Conservation (phyloP, 2,113 vertebrate genomes). For the Syrrhaptes paradoxus region DNA sequence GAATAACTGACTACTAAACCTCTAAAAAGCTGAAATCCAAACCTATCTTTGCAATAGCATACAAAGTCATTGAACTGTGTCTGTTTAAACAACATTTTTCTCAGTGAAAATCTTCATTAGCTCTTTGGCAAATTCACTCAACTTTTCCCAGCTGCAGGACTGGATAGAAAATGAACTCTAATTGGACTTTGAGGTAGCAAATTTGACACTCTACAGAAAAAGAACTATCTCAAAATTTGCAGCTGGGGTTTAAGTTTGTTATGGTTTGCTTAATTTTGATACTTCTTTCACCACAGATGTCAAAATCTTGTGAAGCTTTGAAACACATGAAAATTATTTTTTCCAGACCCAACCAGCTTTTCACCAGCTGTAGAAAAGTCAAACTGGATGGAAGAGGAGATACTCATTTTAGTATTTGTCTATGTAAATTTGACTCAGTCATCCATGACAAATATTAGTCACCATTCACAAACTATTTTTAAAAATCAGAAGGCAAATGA, state of each 20-base stretch:
- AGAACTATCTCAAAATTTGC: slow-evolving; percentile 33
- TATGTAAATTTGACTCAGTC: slow-evolving; percentile 41
- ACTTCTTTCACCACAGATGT: slow-evolving; percentile 59
- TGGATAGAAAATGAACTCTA: slow-evolving; percentile 52
- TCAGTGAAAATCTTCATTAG: slow-evolving; percentile 52
- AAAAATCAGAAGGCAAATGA: slow-evolving; percentile 20
- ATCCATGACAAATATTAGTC: slow-evolving; percentile 26
- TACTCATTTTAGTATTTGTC: slow-evolving; percentile 27
- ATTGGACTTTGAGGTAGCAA: slow-evolving; percentile 60
- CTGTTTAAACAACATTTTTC: slow-evolving; percentile 58
- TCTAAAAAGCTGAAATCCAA: neutral
- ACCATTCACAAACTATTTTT: slow-evolving; percentile 44
- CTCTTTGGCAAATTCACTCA: slow-evolving; percentile 53
- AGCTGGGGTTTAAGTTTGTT: slow-evolving; percentile 61
- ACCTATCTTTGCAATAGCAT: neutral
- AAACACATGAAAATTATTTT: slow-evolving; percentile 16
- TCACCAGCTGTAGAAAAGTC: slow-evolving; percentile 50
- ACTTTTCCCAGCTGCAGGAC: slow-evolving; percentile 50
- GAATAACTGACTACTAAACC: neutral
- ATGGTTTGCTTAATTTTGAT: slow-evolving; percentile 49
- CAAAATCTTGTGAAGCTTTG: slow-evolving; percentile 27
- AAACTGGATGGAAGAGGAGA: slow-evolving; percentile 6
- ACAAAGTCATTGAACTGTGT: neutral
- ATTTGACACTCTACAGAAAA: slow-evolving; percentile 44
- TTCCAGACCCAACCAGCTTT: slow-evolving; percentile 50